These are phyloP conservation scores for Ceratina calcarata DNA, from an alignment of 1,140 invertebrate genomes.

Conservation along the genomic window DNA sequence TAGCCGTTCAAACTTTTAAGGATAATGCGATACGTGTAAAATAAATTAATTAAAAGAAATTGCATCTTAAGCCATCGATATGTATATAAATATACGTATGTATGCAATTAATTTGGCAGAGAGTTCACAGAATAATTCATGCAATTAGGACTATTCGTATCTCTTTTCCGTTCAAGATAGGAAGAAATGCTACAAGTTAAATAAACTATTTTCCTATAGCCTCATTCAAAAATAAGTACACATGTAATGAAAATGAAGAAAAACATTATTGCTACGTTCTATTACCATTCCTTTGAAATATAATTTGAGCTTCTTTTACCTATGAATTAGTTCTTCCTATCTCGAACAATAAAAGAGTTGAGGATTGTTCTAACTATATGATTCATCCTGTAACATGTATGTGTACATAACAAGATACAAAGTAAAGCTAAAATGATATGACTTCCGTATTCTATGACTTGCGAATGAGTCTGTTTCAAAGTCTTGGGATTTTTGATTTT, in stretches of 20 bases:
- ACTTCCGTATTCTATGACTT: slow-evolving; percentile 32
- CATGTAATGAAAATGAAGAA: not conserved
- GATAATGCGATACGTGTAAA: no score
- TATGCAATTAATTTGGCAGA: slow-evolving; percentile 55
- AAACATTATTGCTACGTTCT: no score
- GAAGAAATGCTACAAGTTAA: not conserved
- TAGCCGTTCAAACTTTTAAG: no score
- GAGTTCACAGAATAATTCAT: slow-evolving; percentile 15
- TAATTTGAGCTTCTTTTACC: not conserved
- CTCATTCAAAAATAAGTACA: not conserved
- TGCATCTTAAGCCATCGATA: no score
- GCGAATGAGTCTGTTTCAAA: slow-evolving; percentile 25
- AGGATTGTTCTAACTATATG: slow-evolving; percentile 1
- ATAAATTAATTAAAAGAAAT: no score
- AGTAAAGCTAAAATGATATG: slow-evolving; percentile 40
- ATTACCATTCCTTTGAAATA: not conserved
- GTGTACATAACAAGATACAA: slow-evolving; percentile 11
- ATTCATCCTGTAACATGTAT: not conserved
- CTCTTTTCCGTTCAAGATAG: not conserved
- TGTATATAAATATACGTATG: slow-evolving; percentile 30
- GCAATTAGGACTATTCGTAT: not conserved
- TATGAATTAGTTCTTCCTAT: not conserved
- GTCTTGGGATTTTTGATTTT: slow-evolving; percentile 41
- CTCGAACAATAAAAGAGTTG: not conserved
- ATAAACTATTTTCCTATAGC: not conserved